Evolutionary conservation across 2,113 vertebrate genomes (phyloP).

Genomic region (Psilopogon haemacephalus): DNA sequence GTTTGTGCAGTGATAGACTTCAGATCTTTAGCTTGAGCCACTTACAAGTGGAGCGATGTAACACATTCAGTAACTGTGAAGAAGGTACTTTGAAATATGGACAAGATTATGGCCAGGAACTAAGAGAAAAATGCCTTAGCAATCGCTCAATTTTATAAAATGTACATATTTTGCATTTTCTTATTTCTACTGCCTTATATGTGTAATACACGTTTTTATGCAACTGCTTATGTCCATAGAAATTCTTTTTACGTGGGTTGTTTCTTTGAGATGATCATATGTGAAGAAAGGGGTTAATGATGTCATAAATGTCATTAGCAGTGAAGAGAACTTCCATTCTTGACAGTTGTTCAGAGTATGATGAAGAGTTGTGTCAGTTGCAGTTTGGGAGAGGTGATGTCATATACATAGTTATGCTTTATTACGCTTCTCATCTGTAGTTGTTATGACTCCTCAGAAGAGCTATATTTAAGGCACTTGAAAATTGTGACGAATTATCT

Average conservation of each 20-base stretch:
- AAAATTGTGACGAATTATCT: not conserved
- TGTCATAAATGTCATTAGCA: fast-evolving
- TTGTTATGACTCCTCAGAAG: not conserved
- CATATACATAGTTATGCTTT: not conserved
- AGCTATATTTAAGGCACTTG: not conserved
- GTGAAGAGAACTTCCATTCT: not conserved
- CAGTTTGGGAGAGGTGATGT: not conserved
- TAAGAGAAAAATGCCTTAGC: not conserved
- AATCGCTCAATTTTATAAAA: not conserved
- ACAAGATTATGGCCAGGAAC: not conserved
- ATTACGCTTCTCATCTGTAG: not conserved
- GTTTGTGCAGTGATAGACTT: fast-evolving
- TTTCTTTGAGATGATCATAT: not conserved
- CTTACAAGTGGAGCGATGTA: not conserved
- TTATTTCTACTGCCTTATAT: fast-evolving
- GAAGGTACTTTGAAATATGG: not conserved
- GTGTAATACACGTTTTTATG: not conserved
- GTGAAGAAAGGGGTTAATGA: not conserved
- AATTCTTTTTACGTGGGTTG: not conserved
- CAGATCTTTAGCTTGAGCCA: fast-evolving
- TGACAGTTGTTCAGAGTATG: not conserved
- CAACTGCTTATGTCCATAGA: fast-evolving
- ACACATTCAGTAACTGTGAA: not conserved
- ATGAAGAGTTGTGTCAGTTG: not conserved
- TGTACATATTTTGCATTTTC: fast-evolving